These are phyloP conservation scores for Amphiura filiformis DNA, from an alignment of 35 echinoderm and acorn worm species.

Conservation along the genomic window DNA sequence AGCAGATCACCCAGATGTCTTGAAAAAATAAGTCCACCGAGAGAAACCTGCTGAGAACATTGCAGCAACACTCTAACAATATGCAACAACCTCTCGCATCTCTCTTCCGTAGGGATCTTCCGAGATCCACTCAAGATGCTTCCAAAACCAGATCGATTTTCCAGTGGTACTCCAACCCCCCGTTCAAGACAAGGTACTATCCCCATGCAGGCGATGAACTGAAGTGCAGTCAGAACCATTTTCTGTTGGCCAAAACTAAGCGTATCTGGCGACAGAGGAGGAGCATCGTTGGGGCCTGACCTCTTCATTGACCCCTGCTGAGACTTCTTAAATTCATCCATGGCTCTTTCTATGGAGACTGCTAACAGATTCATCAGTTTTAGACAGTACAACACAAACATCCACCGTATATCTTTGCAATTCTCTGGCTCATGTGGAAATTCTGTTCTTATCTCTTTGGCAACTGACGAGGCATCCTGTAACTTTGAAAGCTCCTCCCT, in stretches of 20 bases:
- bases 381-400: slow-evolving; percentile 48
- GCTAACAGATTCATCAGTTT: slow-evolving; percentile 35
- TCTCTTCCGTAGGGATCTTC: not conserved
- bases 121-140: slow-evolving; percentile 4
- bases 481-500: not conserved
- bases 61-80: slow-evolving; percentile 51
- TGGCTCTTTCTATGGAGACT: not conserved
- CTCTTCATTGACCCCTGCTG: slow-evolving; percentile 1
- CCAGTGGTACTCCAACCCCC: slow-evolving; percentile 88
- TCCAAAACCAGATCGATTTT: slow-evolving; percentile 64
- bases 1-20: slow-evolving; percentile 81
- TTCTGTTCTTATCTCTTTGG: not conserved
- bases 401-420: slow-evolving; percentile 36
- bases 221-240: slow-evolving; percentile 42
- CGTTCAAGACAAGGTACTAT: slow-evolving; percentile 53
- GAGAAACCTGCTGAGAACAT: slow-evolving; percentile 56
- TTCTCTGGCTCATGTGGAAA: not conserved
- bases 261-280: slow-evolving; percentile 55
- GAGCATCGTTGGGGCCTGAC: slow-evolving; percentile 31
- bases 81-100: slow-evolving; percentile 29
- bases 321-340: slow-evolving; percentile 42
- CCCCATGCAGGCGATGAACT: slow-evolving; percentile 83
- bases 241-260: slow-evolving; percentile 76
- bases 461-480: not conserved
- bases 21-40: slow-evolving; percentile 74